These are phyloP conservation scores for Falco punctatus DNA, from an alignment of 2,113 vertebrate genomes.

Conservation along the genomic window DNA sequence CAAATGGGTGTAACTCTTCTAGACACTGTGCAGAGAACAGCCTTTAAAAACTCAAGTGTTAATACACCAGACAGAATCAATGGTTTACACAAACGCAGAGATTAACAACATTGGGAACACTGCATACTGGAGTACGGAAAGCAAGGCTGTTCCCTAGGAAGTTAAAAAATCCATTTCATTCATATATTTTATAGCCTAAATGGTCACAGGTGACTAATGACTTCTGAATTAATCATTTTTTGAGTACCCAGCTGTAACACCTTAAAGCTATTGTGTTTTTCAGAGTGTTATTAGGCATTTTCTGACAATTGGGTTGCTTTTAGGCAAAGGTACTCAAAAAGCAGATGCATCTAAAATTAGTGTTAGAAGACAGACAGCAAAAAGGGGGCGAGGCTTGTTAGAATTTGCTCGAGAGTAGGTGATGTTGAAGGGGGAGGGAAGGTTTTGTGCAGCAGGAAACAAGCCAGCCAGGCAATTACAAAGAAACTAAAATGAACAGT, in stretches of 20 bases:
- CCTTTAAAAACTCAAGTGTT: background rate
- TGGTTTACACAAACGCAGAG: background rate
- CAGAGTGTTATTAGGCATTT: background rate
- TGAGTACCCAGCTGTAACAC: background rate
- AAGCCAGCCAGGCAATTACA: background rate
- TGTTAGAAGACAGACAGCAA: background rate
- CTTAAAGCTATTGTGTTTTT: background rate
- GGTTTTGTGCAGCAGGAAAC: background rate
- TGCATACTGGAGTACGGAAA: background rate
- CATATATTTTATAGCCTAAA: background rate
- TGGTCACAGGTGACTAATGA: background rate
- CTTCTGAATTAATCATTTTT: background rate
- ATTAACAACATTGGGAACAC: background rate
- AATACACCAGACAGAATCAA: background rate
- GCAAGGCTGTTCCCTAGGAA: background rate
- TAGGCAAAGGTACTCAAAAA: background rate
- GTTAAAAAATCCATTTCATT: background rate
- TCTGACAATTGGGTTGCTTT: background rate
- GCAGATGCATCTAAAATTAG: background rate
- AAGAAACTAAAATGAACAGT: background rate
- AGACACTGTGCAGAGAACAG: background rate
- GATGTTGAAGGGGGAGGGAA: background rate
- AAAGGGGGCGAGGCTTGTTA: background rate
- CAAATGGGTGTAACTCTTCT: background rate
- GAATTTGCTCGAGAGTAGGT: fast-evolving